These are phyloP conservation scores for Phenacoccus solenopsis DNA, from an alignment of 1,140 invertebrate genomes.

Conservation along the genomic window DNA sequence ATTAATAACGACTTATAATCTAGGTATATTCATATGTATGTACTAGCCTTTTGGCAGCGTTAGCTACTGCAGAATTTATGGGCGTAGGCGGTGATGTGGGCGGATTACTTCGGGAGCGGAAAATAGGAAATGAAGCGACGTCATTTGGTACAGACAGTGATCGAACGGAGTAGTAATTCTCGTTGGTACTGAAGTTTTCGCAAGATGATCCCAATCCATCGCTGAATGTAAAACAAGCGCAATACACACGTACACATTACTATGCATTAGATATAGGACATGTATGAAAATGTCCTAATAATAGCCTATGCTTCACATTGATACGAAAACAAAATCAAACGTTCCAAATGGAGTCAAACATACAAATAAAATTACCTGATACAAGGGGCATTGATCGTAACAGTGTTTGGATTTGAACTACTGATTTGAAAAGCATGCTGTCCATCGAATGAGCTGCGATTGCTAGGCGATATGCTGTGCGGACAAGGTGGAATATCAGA, in stretches of 20 bases:
- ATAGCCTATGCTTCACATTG: too few species aligned
- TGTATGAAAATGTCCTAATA: too few species aligned
- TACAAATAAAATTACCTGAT: too few species aligned
- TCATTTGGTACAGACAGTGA: conserved; percentile 21
- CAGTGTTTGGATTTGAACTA: not conserved
- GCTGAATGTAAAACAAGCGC: too few species aligned
- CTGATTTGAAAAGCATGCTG: not conserved
- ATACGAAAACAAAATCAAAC: too few species aligned
- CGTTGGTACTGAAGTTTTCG: too few species aligned
- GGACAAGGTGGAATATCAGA: not conserved
- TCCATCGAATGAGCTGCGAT: not conserved
- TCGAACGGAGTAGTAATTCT: conserved; percentile 10
- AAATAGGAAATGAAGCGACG: conserved; percentile 18
- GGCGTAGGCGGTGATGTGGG: not conserved
- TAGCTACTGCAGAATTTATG: not conserved
- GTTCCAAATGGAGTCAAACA: too few species aligned
- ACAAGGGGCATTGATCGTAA: not conserved
- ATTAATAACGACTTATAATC: not conserved
- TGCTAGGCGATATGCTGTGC: conserved; percentile 5
- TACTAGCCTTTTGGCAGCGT: not conserved
- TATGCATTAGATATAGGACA: too few species aligned
- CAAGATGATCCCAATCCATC: too few species aligned
- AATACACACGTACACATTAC: too few species aligned
- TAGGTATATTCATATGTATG: not conserved
- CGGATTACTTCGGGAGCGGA: conserved; percentile 14